Evolutionary conservation across 2,888 invertebrate species (phyloP), one percentile per base, ranked within the genome.

Genomic region (Drosophila neutralis): DNA sequence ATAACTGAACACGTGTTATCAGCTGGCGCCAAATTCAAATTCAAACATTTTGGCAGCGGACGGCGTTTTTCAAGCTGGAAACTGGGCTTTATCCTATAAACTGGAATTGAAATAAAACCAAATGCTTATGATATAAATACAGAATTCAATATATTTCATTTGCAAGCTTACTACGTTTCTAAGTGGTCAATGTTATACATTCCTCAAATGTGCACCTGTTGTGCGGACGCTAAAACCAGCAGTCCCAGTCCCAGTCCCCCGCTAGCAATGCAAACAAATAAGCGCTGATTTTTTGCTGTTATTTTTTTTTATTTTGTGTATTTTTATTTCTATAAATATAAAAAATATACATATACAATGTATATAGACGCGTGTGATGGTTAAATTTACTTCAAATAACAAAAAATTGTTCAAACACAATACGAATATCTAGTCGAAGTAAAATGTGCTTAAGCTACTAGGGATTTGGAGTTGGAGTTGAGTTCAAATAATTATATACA

Each of bases 251-350:
- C n/a, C n/a, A n/a, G n/a, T n/a, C n/a, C n/a, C n/a, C n/a, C 58
- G 31, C 56, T 45, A 64, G 48, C 61, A 54, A 73, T 68, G n/a
- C 42, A 53, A 68, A 60, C 63, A 62, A 71, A 36, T 70, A 57
- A 64, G 74, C 70, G 61, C 40, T n/a, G 57, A 52, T 42, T 49
- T 67, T 15, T 63, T n/a, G 31, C 68, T 33, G 21, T 59, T 70
- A 15, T 53, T 48, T 21, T n/a, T 15, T 53, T 45, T 24, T 45
- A 15, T n/a, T 52, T 33, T 60, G 48, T 63, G 40, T 21, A 45
- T 67, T 65, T 72, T 77, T 69, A 52, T 74, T 69, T 49, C 60
- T 77, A 74, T 79, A 77, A 78, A 77, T 79, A 79, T 77, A 77
- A 59, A 77, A 77, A 77, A 77, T 78, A 74, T 66, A 60, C 75